These are phyloP conservation scores for Siderastrea radians DNA, from an alignment of 92 coral and sea anemone species.

Conservation along the genomic window DNA sequence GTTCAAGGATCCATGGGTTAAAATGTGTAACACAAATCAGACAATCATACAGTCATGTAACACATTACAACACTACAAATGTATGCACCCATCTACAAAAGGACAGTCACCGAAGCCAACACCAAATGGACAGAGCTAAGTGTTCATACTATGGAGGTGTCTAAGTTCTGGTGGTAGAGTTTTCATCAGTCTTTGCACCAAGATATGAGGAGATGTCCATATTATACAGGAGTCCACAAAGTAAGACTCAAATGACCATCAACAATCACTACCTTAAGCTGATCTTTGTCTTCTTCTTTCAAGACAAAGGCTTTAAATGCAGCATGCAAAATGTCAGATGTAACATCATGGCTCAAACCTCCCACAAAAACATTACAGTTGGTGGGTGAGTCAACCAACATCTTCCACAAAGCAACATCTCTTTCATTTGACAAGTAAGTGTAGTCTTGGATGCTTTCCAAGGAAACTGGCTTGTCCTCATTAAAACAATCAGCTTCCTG, in stretches of 20 bases:
- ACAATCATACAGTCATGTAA: no score
- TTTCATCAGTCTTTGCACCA: no score
- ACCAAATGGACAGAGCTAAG: no score
- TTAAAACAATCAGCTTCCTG: conserved; percentile 1
- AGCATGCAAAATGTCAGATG: conserved; percentile 33
- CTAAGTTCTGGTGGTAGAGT: no score
- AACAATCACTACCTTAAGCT: conserved; percentile 50
- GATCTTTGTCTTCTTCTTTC: conserved; percentile 29
- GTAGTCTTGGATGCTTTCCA: conserved; percentile 42
- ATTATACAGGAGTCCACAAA: neutral
- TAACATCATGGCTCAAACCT: conserved; percentile 57
- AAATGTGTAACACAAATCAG: no score
- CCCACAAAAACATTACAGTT: conserved; percentile 86
- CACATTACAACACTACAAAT: no score
- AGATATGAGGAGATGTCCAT: neutral
- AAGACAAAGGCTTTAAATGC: conserved; percentile 66
- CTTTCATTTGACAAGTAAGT: conserved; percentile 74
- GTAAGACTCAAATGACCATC: neutral
- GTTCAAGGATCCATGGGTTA: no score
- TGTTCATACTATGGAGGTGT: no score
- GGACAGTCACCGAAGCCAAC: no score
- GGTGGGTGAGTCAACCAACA: conserved; percentile 61
- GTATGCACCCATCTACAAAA: no score
- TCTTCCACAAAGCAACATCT: conserved; percentile 76
- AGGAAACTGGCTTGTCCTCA: neutral